A percentile compares a stretch with the other conserved stretches of the same genome.
phyloP scores from a whole-genome alignment of 2,888 invertebrate genomes.

The Blera fallax region DNA sequence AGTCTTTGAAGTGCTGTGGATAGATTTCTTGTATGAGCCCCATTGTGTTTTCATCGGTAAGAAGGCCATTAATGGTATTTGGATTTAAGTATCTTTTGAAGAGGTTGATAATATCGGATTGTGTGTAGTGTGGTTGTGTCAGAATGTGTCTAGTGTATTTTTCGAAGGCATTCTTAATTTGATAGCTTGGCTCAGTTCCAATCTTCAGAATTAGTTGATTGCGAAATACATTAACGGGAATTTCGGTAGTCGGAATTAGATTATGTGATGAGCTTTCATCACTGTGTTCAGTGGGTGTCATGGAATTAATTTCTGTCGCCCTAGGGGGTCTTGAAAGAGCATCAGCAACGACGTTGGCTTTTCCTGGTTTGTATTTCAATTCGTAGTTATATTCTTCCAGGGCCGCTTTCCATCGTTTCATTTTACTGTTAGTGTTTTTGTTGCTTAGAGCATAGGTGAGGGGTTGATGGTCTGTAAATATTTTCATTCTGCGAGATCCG shows the following conservation, averaged over 20 bases:
- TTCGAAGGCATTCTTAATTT: conserved; percentile 25
- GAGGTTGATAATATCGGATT: conserved; percentile 18
- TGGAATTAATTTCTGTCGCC: neutral
- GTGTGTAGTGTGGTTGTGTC: neutral
- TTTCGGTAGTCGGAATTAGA: neutral
- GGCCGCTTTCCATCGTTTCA: too few relatives aligned
- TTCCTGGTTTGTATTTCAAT: conserved; percentile 75
- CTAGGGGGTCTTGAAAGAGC: conserved; percentile 12
- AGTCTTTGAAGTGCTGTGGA: conserved; percentile 38
- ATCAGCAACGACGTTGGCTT: conserved; percentile 74
- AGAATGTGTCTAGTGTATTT: conserved; percentile 20
- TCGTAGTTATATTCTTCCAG: conserved; percentile 71
- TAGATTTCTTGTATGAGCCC: conserved; percentile 51
- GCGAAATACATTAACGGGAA: neutral
- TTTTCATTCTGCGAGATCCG: conserved; percentile 28
- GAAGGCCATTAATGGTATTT: conserved; percentile 39
- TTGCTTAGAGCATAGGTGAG: conserved; percentile 41
- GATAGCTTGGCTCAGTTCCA: neutral
- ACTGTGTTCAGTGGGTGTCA: neutral
- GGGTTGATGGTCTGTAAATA: conserved; percentile 38
- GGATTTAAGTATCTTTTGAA: conserved; percentile 37
- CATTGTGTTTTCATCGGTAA: conserved; percentile 18
- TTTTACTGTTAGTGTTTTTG: conserved; percentile 18
- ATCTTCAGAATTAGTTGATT: neutral
- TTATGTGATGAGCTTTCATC: neutral